Evolutionary conservation across 2,797 vertebrate species (phyloP).

Genomic region (Esox lucius): DNA sequence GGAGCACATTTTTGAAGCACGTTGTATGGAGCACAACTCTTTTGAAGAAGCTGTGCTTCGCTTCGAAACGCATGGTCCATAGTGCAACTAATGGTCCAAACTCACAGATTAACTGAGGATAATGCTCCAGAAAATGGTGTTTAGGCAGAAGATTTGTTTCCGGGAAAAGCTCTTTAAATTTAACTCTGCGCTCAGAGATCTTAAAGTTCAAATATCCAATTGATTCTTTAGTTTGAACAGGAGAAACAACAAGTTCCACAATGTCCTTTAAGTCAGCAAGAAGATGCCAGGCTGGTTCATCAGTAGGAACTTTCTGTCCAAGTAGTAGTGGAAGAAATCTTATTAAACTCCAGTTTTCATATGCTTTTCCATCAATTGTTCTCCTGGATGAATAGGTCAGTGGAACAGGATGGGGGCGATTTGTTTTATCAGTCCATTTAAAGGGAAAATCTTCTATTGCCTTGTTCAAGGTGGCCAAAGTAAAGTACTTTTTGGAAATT

Average conservation of each 20-base stretch:
- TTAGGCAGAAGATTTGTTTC: background rate
- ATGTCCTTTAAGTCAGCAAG: constrained; percentile 15
- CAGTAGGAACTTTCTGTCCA: background rate
- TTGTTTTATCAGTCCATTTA: constrained; percentile 38
- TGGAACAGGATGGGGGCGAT: constrained; percentile 30
- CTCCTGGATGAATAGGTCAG: constrained; percentile 23
- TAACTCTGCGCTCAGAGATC: background rate
- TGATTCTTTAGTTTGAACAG: constrained; percentile 4
- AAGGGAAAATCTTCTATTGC: constrained; percentile 27
- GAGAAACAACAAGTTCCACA: constrained; percentile 16
- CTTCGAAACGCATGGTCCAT: too few relatives aligned
- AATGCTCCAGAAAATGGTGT: too few relatives aligned
- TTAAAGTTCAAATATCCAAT: constrained; percentile 16
- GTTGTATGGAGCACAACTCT: too few relatives aligned
- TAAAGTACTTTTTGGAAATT: constrained; percentile 30
- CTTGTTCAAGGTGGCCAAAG: constrained; percentile 26
- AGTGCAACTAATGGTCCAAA: too few relatives aligned
- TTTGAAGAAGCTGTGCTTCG: too few relatives aligned
- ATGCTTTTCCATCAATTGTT: constrained; percentile 27
- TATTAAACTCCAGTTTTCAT: constrained; percentile 38
- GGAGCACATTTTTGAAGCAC: too few relatives aligned
- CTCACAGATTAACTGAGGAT: too few relatives aligned
- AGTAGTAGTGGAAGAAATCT: constrained; percentile 29
- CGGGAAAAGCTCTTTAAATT: too few relatives aligned
- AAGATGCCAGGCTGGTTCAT: background rate